phyloP scores from a whole-genome alignment of 2,113 vertebrate genomes.

The Kryptolebias marmoratus region DNA sequence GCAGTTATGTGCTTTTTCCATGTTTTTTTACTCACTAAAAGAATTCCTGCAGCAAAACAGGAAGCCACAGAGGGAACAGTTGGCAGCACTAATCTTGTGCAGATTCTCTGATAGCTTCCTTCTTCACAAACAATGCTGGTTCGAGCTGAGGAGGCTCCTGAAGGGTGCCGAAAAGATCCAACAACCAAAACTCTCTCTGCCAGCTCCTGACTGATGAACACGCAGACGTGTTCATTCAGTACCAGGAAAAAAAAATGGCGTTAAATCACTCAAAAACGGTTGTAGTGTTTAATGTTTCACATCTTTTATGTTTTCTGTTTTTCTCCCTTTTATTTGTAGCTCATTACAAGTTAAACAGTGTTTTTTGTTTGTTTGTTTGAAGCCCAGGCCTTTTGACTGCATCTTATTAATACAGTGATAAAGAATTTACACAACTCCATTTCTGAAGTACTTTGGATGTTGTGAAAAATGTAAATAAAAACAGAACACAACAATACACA shows the following conservation, averaged over 20 bases:
- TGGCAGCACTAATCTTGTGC: slow-evolving; percentile 85
- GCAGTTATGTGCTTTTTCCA: slow-evolving; percentile 73
- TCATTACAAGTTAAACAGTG: not conserved
- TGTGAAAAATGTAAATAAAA: no score
- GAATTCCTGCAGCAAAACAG: slow-evolving; percentile 90
- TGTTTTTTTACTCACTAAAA: slow-evolving; percentile 76
- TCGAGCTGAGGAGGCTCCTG: slow-evolving; percentile 63
- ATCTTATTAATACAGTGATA: no score
- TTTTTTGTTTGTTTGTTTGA: slow-evolving; percentile 11
- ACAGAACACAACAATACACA: no score
- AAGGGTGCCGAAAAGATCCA: slow-evolving; percentile 55
- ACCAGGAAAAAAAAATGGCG: slow-evolving; percentile 21
- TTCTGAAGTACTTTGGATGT: no score
- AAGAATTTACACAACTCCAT: no score
- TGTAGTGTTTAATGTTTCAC: slow-evolving; percentile 1
- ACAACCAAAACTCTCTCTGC: slow-evolving; percentile 40
- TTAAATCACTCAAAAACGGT: slow-evolving; percentile 14
- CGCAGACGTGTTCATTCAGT: slow-evolving; percentile 34
- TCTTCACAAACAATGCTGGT: slow-evolving; percentile 84
- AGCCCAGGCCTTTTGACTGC: not conserved
- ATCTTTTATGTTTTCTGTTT: slow-evolving; percentile 1
- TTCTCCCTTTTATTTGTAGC: not conserved
- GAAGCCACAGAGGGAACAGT: slow-evolving; percentile 87
- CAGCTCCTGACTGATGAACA: slow-evolving; percentile 40
- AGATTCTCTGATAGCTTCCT: slow-evolving; percentile 89